A percentile compares a stretch with the other conserved stretches of the same genome.
phyloP scores from a whole-genome alignment of 1,140 invertebrate species.

The Battus philenor region DNA sequence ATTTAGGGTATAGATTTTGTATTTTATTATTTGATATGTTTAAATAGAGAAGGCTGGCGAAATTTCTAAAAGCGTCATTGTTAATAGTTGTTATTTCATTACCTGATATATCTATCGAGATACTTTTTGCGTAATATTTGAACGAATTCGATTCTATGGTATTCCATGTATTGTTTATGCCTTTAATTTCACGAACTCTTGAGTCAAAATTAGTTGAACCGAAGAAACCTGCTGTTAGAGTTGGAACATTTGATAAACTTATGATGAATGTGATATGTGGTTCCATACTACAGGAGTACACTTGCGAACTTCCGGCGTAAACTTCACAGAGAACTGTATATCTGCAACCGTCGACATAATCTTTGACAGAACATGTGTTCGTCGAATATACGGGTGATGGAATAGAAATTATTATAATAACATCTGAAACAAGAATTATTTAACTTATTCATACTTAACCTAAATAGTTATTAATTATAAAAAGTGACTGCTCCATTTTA shows the following conservation, averaged over 20 bases:
- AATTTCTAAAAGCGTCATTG: slow-evolving; percentile 32
- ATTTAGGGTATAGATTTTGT: slow-evolving; percentile 22
- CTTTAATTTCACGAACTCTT: slow-evolving; percentile 37
- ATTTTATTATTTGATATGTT: slow-evolving; percentile 48
- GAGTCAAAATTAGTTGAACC: slow-evolving; percentile 55
- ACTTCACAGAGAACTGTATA: slow-evolving; percentile 36
- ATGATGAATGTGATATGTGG: slow-evolving; percentile 44
- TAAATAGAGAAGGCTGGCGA: slow-evolving; percentile 25
- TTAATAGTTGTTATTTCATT: slow-evolving; percentile 39
- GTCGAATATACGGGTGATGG: slow-evolving; percentile 12
- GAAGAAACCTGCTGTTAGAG: slow-evolving; percentile 38
- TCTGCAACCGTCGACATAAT: slow-evolving; percentile 21
- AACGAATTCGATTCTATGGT: slow-evolving; percentile 29
- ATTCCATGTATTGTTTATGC: slow-evolving; percentile 32
- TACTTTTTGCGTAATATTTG: slow-evolving; percentile 38
- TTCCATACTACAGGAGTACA: slow-evolving; percentile 26
- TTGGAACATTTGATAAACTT: slow-evolving; percentile 19
- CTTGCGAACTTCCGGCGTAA: slow-evolving; percentile 25
- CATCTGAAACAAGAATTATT: neutral
- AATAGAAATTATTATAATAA: neutral
- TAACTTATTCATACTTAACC: neutral
- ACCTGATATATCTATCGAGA: slow-evolving; percentile 32
- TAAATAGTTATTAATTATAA: too few species aligned
- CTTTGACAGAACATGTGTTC: slow-evolving; percentile 23
- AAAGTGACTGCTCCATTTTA: too few species aligned